Evolutionary conservation across 1,140 invertebrate genomes (phyloP).

Genomic region (Heterodera schachtii): DNA sequence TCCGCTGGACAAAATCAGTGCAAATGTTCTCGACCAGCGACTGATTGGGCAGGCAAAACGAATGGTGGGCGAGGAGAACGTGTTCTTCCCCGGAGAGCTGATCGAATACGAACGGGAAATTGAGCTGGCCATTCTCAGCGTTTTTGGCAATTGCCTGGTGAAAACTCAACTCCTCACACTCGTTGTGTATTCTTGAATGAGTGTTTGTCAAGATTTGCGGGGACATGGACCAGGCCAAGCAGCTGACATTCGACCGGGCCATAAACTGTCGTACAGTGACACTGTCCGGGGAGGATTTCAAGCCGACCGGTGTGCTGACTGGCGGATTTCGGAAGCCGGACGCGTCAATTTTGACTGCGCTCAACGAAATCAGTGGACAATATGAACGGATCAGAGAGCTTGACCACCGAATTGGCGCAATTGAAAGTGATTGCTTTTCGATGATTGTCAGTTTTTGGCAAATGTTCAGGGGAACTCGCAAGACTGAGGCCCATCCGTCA

Average conservation of each 20-base stretch:
- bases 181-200: background rate
- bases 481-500: conserved; percentile 29
- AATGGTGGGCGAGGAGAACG: conserved; percentile 72
- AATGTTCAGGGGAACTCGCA: conserved; percentile 31
- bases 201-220: conserved; percentile 67
- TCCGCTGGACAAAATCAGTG: conserved; percentile 85
- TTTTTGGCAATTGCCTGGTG: conserved; percentile 69
- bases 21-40: conserved; percentile 12
- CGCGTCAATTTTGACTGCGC: conserved; percentile 26
- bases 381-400: conserved; percentile 30
- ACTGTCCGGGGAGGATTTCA: conserved; percentile 85
- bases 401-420: conserved; percentile 28
- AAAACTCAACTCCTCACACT: background rate
- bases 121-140: conserved; percentile 82
- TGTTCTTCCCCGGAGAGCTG: conserved; percentile 79
- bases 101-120: conserved; percentile 78
- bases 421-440: conserved; percentile 30
- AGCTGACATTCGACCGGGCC: conserved; percentile 76
- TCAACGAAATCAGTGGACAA: conserved; percentile 5
- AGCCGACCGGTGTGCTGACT: conserved; percentile 83
- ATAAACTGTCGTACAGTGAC: conserved; percentile 83
- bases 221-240: conserved; percentile 78
- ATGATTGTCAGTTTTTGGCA: too few species aligned
- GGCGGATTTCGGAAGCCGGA: conserved; percentile 72
- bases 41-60: conserved; percentile 25